Conservation (phyloP, 2,888 invertebrate species). For the Melanotus villosus region DNA sequence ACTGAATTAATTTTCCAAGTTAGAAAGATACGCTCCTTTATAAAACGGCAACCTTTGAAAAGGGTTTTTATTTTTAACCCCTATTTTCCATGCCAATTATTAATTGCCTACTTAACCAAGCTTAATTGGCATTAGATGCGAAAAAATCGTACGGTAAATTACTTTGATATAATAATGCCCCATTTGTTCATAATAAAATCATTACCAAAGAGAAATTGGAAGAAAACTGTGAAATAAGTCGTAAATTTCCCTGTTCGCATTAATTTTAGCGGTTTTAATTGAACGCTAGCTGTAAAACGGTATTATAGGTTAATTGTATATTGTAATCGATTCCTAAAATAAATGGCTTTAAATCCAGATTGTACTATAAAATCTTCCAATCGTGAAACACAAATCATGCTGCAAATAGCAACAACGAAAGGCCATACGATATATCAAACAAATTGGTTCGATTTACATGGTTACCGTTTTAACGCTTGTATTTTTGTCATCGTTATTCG, state of each 20-base stretch:
- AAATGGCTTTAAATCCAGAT: not conserved
- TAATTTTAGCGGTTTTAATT: slow-evolving; percentile 1
- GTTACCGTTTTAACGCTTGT: not conserved
- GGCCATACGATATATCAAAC: not conserved
- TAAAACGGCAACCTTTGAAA: too few relatives aligned
- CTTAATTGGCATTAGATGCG: too few relatives aligned
- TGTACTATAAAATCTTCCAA: not conserved
- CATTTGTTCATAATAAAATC: slow-evolving; percentile 3
- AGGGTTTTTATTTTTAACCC: slow-evolving; percentile 2
- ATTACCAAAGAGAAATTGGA: not conserved
- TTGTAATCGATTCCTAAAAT: slow-evolving; percentile 8
- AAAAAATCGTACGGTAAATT: slow-evolving; percentile 9
- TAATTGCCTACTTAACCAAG: slow-evolving; percentile 1
- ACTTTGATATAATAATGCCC: not conserved
- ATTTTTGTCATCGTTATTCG: not conserved
- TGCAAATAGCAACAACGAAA: not conserved
- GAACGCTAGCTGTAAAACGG: slow-evolving; percentile 9
- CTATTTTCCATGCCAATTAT: not conserved
- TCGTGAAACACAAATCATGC: slow-evolving; percentile 4
- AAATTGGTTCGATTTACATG: not conserved
- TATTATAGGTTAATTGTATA: slow-evolving; percentile 12
- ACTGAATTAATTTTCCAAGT: too few relatives aligned
- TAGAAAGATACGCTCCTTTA: too few relatives aligned
- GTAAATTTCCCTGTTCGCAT: not conserved
- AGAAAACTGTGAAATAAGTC: not conserved